phyloP scores from a whole-genome alignment of 2,888 invertebrate genomes.

The Euplexia lucipara region DNA sequence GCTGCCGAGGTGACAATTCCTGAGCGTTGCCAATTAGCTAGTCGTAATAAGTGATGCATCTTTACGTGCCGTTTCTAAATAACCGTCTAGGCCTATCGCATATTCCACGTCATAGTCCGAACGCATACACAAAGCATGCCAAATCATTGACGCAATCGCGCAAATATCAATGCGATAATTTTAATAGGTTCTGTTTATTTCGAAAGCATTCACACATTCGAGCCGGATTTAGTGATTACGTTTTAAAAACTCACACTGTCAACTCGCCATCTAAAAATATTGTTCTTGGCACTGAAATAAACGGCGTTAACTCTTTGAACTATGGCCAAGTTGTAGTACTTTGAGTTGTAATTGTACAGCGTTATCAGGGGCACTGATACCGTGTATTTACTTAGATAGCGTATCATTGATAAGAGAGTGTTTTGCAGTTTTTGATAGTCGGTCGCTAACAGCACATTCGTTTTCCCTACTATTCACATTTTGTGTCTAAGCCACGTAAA shows the following conservation, averaged over 20 bases:
- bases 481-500: slow-evolving; percentile 13
- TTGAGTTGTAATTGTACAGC: slow-evolving; percentile 54
- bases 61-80: slow-evolving; percentile 43
- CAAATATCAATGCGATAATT: slow-evolving; percentile 39
- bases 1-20: slow-evolving; percentile 43
- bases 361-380: slow-evolving; percentile 56
- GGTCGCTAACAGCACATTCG: slow-evolving; percentile 15
- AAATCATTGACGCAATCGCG: slow-evolving; percentile 47
- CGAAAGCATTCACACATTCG: slow-evolving; percentile 51
- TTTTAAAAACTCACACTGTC: slow-evolving; percentile 77
- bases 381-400: slow-evolving; percentile 51
- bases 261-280: slow-evolving; percentile 85
- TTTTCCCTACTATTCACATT: slow-evolving; percentile 4
- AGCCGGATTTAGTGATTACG: slow-evolving; percentile 74
- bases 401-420: slow-evolving; percentile 46
- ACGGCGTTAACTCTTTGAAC: slow-evolving; percentile 86
- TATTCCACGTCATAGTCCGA: slow-evolving; percentile 22
- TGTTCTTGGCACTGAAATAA: slow-evolving; percentile 87
- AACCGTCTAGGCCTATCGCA: slow-evolving; percentile 24
- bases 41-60: slow-evolving; percentile 31
- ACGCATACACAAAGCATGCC: slow-evolving; percentile 44
- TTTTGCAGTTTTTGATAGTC: slow-evolving; percentile 35
- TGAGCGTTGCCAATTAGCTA: slow-evolving; percentile 45
- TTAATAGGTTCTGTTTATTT: slow-evolving; percentile 63
- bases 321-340: slow-evolving; percentile 78